Evolutionary conservation across 92 coral and sea anemone species (phyloP), one percentile per base, ranked within the genome.

Genomic region (Heteractis magnifica): DNA sequence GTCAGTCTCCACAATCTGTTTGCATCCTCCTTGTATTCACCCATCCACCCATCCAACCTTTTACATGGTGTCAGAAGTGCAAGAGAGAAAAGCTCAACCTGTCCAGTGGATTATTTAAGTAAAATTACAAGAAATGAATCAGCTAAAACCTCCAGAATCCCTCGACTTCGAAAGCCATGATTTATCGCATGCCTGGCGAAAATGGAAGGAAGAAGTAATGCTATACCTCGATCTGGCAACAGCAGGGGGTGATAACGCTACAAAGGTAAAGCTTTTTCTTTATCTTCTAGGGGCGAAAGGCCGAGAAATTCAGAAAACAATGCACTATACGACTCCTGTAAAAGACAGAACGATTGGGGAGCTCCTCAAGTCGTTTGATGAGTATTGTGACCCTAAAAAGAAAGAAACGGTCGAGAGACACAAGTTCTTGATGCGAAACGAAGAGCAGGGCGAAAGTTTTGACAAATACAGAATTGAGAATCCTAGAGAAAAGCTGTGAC

Each of bases 371-470:
- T 56, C 86, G 52, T 86, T 90, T 64, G 82, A 79, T n/a, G 84
- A 83, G n/a, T 77, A 87, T 74, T 80, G 91, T 79, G 81, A 90
- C 65, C 93, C 84, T n/a, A 90, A 83, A 70, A 76, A 51, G 80
- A 90, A 87, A 23, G 86, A 84, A 78, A 90, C 91, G n/a, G 81
- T 85, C 10, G 88, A 88, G 81, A 55, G 90, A 41, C 77, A 88
- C 83, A 87, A 72, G 71, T 87, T 90, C 79, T 81, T 84, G 76
- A 90, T 74, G 19, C 65, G 89, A 12, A 75, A 55, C 58, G 86
- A 90, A 52, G 90, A 90, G 77, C 78, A 68, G 52, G 81, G 87
- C 49, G 90, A 87, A 72, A 8, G 83, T 19, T 80, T 90, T 15
- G 88, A 90, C 12, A 81, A 87, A 77, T 87, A 84, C 89, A n/a